Base-by-base conservation (phyloP, 2,888 invertebrate species). In the Cheilosia soror region DNA sequence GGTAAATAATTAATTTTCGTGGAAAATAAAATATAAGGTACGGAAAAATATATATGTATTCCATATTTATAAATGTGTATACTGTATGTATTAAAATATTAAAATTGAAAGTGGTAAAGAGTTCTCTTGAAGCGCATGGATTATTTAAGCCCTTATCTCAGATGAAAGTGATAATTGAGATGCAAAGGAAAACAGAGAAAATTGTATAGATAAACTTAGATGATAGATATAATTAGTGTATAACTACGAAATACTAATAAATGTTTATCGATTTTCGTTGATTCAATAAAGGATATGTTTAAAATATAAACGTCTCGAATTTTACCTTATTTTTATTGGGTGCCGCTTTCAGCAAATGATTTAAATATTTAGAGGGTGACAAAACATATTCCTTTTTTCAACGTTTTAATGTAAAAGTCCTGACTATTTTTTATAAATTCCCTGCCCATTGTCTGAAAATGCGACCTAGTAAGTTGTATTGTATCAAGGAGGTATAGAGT, bases 231-330 rank as follows among this genome's bases (percentile, higher is more conserved):
- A 82, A 55, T 66, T 72, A 76, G 66, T 49, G 55, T 77, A 55
- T 73, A 82, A 71, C 71, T 82, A 71, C 57, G 77, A 68, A 62
- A 72, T 71, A 78, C 53, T 60, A 83, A 71, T 82, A 60, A 51
- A 73, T 83, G 82, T 83, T 77, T 83, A 78, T 68, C 77, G 77
- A 83, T 77, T 83, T 83, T 55, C 77, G 82, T 83, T 83, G 82
- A 83, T 68, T 83, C 65, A 83, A 83, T 83, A 83, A 83, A 83
- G 71, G 57, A 71, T 71, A 76, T 82, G 71, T 82, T 76, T 58
- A 71, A 71, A 75, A 58, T 53, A 55, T 15, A 31, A 33, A 40
- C 40, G 5, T 15, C 0, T 62, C 44, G 44, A 20, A 29, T 62
- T 44, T 62, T n/a, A 1, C 15, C 20, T 37, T 20, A 25, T 7